Evolutionary conservation across 1,140 invertebrate genomes (phyloP), one percentile per base, ranked within the genome.

Genomic region (Pseudobourletiella spinata): DNA sequence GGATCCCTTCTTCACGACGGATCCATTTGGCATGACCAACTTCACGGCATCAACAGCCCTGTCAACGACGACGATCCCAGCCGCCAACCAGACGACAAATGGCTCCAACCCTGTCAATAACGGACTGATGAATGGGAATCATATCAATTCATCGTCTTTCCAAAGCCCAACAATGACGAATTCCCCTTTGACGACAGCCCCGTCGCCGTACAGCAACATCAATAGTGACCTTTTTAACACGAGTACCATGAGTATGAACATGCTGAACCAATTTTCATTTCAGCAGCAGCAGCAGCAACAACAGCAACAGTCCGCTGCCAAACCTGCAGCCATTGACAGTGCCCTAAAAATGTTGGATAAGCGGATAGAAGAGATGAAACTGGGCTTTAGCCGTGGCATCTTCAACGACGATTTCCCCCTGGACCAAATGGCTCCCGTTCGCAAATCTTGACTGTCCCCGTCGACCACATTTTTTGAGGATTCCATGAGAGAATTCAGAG

Each of bases 361-460:
- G 71, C 82, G 83, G 71, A 82, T 89, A 65, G 75, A 86, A 61
- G 87, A 89, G 76, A 88, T 89, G 85, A 88, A 89, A 83, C 86
- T 88, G 77, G 87, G 87, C 57, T 89, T 91, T 74, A 89, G 86
- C 76, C 80, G 85, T 77, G 87, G 86, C 48, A 76, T 88, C 30
- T 84, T 85, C 42, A 86, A 87, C 63, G 88, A 89, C 73, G 88
- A 91, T 75, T 91, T 91, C 73, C 86, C 86, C n/a, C 72, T 48
- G 44, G 44, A 48, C 14, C 44, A 48, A 48, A 8, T 48, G 20
- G 44, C 14, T 22, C 44, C 44, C 6, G 44, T 48, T 6, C 14
- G 44, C 6, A 48, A 48, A 22, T 48, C 44, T 48, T 48, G 22
- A 48, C 18, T n/a, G n/a, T n/a, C n/a, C n/a, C n/a, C n/a, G n/a